These are phyloP conservation scores for Agapornis canus DNA, from an alignment of 2,797 vertebrate species.

Conservation along the genomic window DNA sequence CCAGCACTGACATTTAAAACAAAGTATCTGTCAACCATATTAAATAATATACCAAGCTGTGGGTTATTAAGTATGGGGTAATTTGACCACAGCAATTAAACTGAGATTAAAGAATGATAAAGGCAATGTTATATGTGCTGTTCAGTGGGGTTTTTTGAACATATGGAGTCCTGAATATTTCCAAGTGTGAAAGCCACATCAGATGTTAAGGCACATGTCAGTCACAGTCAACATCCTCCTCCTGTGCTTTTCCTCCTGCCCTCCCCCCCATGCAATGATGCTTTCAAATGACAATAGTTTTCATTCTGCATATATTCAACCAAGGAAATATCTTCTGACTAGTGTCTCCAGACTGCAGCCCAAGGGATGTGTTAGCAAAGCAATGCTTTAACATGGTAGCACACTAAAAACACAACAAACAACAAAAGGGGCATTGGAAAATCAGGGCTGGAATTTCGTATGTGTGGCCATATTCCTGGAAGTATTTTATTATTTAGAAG, in stretches of 20 bases:
- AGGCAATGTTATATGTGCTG: slow-evolving; percentile 76
- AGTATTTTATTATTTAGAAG: background rate
- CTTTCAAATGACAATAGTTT: slow-evolving; percentile 3
- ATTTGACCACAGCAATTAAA: slow-evolving; percentile 94
- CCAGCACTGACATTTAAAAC: slow-evolving; percentile 85
- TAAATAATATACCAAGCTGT: slow-evolving; percentile 91
- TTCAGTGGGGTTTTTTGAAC: slow-evolving; percentile 72
- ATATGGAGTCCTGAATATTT: slow-evolving; percentile 79
- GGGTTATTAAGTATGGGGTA: slow-evolving; percentile 94
- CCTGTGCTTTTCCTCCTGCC: background rate
- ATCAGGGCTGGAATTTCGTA: background rate
- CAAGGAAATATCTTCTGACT: background rate
- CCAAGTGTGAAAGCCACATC: slow-evolving; percentile 77
- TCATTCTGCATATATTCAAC: background rate
- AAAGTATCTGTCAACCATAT: slow-evolving; percentile 87
- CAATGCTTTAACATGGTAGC: background rate
- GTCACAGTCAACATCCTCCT: slow-evolving; percentile 55
- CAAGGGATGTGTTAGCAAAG: background rate
- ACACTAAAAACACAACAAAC: background rate
- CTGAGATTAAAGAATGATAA: slow-evolving; percentile 89
- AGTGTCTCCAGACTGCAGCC: background rate
- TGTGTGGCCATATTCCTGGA: background rate
- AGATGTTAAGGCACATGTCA: slow-evolving; percentile 68
- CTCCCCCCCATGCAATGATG: background rate
- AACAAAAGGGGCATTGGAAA: background rate